These are phyloP conservation scores for Polypterus senegalus DNA, from an alignment of 2,113 vertebrate genomes.

Conservation along the genomic window DNA sequence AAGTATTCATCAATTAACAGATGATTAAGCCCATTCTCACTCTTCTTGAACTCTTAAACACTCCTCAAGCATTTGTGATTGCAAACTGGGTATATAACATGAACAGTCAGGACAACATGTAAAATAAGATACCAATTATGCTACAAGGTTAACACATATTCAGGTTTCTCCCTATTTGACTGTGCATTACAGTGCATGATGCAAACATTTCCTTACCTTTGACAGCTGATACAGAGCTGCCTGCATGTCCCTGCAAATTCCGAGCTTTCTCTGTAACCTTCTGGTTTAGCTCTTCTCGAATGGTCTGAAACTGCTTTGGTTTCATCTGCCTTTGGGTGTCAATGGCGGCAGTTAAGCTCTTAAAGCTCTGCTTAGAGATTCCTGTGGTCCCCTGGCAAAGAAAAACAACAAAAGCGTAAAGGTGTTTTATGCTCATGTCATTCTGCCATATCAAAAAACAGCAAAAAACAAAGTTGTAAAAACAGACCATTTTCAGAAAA, in stretches of 20 bases:
- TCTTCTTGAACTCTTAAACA: no score
- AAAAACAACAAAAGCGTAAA: neutral
- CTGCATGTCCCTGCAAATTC: slow-evolving; percentile 11
- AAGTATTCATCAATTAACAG: no score
- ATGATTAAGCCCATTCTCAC: no score
- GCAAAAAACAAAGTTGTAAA: no score
- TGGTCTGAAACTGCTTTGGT: slow-evolving; percentile 23
- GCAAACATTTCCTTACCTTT: slow-evolving; percentile 19
- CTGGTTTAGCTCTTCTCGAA: slow-evolving; percentile 28
- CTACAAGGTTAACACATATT: no score
- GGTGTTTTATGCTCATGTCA: no score
- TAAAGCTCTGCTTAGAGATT: slow-evolving; percentile 29
- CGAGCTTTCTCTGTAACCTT: slow-evolving; percentile 23
- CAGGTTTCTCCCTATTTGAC: neutral
- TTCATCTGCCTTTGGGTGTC: slow-evolving; percentile 31
- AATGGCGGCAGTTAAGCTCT: slow-evolving; percentile 29
- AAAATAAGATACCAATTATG: no score
- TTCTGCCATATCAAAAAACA: no score
- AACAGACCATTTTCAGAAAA: no score
- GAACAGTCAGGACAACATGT: no score
- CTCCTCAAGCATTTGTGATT: no score
- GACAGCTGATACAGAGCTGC: neutral
- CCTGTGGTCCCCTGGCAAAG: slow-evolving; percentile 34
- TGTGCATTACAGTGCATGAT: neutral
- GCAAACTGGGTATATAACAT: no score